Evolutionary conservation across 1,140 invertebrate genomes (phyloP).

Genomic region (Listronotus bonariensis): DNA sequence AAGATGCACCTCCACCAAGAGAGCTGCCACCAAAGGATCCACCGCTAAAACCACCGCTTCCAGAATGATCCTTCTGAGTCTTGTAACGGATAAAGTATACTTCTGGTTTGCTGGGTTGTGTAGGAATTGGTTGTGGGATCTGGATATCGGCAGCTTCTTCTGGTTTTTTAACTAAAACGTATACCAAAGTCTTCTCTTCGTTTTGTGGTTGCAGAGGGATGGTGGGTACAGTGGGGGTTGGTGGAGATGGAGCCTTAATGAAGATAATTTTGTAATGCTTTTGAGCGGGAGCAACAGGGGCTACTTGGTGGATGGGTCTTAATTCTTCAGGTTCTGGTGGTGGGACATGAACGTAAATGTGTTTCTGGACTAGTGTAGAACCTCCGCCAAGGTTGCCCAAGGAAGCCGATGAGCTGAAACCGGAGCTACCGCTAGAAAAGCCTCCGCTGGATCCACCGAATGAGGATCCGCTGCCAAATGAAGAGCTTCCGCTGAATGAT

Average conservation of each 20-base stretch:
- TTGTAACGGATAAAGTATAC: slow-evolving; percentile 91
- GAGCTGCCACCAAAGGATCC: slow-evolving; percentile 49
- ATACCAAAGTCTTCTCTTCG: slow-evolving; percentile 88
- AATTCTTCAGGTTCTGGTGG: slow-evolving; percentile 76
- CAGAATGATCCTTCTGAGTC: slow-evolving; percentile 70
- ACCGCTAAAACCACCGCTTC: slow-evolving; percentile 60
- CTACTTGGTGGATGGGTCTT: slow-evolving; percentile 60
- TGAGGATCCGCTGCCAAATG: slow-evolving; percentile 11
- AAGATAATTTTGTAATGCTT: slow-evolving; percentile 90
- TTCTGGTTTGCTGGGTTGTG: slow-evolving; percentile 81
- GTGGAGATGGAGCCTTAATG: slow-evolving; percentile 82
- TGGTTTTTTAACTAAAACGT: slow-evolving; percentile 84
- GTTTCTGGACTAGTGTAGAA: slow-evolving; percentile 66
- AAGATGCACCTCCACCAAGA: slow-evolving; percentile 41
- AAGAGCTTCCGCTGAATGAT: slow-evolving; percentile 7
- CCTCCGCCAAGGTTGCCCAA: slow-evolving; percentile 37
- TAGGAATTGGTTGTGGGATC: slow-evolving; percentile 74
- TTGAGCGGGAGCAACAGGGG: slow-evolving; percentile 65
- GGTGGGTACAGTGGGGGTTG: slow-evolving; percentile 73
- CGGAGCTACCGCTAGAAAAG: slow-evolving; percentile 40
- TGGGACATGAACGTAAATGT: slow-evolving; percentile 73
- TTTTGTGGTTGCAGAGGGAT: slow-evolving; percentile 67
- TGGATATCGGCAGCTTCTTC: slow-evolving; percentile 78
- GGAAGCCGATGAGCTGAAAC: slow-evolving; percentile 56
- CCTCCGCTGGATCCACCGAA: slow-evolving; percentile 13